These are phyloP conservation scores for Andricus curvator DNA, from an alignment of 2,888 invertebrate genomes.

Conservation along the genomic window DNA sequence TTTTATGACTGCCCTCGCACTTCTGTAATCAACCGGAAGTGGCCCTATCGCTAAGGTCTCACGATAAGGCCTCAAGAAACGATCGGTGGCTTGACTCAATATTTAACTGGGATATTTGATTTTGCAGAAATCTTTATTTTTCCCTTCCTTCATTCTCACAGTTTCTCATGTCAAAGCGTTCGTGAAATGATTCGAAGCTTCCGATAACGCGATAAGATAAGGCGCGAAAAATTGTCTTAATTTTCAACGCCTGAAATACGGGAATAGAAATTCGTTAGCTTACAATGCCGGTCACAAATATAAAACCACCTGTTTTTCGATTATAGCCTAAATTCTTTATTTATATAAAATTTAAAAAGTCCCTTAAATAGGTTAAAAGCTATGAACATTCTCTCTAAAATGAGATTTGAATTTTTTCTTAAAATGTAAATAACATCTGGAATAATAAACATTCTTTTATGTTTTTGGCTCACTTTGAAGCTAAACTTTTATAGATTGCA, in stretches of 20 bases:
- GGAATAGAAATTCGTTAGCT: not conserved
- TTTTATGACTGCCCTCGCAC: constrained; percentile 1
- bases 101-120: constrained; percentile 30
- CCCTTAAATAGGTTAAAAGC: too few species aligned
- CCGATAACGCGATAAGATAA: constrained; percentile 20
- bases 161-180: constrained; percentile 1
- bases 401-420: too few species aligned
- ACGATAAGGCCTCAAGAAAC: constrained; percentile 23
- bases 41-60: constrained; percentile 36
- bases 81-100: constrained; percentile 40
- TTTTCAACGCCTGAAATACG: not conserved
- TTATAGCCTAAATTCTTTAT: too few species aligned
- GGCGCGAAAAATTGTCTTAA: not conserved
- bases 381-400: too few species aligned
- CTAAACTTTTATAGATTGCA: too few species aligned
- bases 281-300: too few species aligned
- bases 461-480: too few species aligned
- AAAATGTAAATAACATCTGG: too few species aligned
- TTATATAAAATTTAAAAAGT: too few species aligned
- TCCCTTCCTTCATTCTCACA: not conserved
- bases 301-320: too few species aligned
- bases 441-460: too few species aligned
- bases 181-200: not conserved
- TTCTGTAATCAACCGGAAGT: constrained; percentile 38
- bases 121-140: constrained; percentile 35